phyloP scores from a whole-genome alignment of 2,797 vertebrate species.

The Capromys pilorides region DNA sequence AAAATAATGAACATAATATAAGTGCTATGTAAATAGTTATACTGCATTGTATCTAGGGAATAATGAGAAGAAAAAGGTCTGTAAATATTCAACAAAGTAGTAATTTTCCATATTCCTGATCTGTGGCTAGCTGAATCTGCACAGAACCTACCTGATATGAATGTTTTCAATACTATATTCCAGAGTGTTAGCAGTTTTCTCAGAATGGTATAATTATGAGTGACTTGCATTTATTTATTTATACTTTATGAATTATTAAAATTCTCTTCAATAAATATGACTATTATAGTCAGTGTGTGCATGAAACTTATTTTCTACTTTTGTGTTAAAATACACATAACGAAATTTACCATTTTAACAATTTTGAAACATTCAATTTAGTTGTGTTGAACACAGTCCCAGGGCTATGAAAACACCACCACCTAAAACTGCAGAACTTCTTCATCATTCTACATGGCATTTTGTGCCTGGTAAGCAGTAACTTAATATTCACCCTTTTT shows the following conservation, averaged over 20 bases:
- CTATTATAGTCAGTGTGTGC: not conserved
- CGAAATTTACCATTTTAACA: slow-evolving; percentile 47
- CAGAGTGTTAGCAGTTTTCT: slow-evolving; percentile 56
- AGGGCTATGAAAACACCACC: slow-evolving; percentile 7
- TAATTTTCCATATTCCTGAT: not conserved
- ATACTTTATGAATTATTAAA: slow-evolving; percentile 44
- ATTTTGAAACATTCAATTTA: slow-evolving; percentile 46
- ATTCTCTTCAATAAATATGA: slow-evolving; percentile 39
- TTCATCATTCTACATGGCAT: slow-evolving; percentile 42
- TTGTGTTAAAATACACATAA: slow-evolving; percentile 56
- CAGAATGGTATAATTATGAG: slow-evolving; percentile 45
- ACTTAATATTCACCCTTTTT: not conserved
- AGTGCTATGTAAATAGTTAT: not conserved
- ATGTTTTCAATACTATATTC: slow-evolving; percentile 3
- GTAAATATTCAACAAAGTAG: not conserved
- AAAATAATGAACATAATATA: not conserved
- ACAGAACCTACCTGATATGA: not conserved
- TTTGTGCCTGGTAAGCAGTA: too few species aligned
- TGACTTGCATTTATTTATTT: slow-evolving; percentile 38
- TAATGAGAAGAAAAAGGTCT: not conserved
- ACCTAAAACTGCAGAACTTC: slow-evolving; percentile 41
- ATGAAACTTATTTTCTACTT: slow-evolving; percentile 33
- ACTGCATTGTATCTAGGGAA: not conserved
- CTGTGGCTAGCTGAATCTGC: not conserved
- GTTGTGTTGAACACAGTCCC: slow-evolving; percentile 15